Evolutionary conservation across 2,888 invertebrate species (phyloP).

Genomic region (Acronicta psi): DNA sequence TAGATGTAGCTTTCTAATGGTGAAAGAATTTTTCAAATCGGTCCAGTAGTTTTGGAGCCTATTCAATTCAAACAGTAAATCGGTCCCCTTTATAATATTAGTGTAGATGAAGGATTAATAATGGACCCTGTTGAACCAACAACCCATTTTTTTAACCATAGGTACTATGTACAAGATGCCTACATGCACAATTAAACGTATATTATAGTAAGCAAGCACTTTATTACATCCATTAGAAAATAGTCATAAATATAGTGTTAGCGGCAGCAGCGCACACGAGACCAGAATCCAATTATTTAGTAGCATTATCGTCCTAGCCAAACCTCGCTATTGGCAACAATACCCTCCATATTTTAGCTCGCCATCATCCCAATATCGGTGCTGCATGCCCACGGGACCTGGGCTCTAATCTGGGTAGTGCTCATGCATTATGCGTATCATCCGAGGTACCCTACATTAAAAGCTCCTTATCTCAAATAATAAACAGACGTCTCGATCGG

Average conservation of each 20-base stretch:
- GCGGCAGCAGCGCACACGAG: slow-evolving; percentile 6
- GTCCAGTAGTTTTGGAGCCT: too few relatives aligned
- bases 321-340: slow-evolving; percentile 55
- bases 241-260: slow-evolving; percentile 28
- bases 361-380: slow-evolving; percentile 30
- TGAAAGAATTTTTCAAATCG: too few relatives aligned
- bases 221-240: slow-evolving; percentile 23
- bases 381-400: slow-evolving; percentile 48
- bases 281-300: slow-evolving; percentile 51
- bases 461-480: slow-evolving; percentile 53
- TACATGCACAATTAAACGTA: too few relatives aligned
- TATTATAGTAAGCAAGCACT: slow-evolving; percentile 6
- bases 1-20: too few relatives aligned
- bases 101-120: too few relatives aligned
- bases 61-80: too few relatives aligned
- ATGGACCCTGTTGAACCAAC: too few relatives aligned
- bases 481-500: slow-evolving; percentile 50
- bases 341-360: slow-evolving; percentile 43
- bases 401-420: slow-evolving; percentile 57
- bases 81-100: too few relatives aligned
- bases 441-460: slow-evolving; percentile 37
- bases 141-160: too few relatives aligned
- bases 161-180: too few relatives aligned
- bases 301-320: slow-evolving; percentile 46
- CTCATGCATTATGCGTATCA: slow-evolving; percentile 53